Evolutionary conservation across 2,888 invertebrate species (phyloP).

Genomic region (Meganola albula): DNA sequence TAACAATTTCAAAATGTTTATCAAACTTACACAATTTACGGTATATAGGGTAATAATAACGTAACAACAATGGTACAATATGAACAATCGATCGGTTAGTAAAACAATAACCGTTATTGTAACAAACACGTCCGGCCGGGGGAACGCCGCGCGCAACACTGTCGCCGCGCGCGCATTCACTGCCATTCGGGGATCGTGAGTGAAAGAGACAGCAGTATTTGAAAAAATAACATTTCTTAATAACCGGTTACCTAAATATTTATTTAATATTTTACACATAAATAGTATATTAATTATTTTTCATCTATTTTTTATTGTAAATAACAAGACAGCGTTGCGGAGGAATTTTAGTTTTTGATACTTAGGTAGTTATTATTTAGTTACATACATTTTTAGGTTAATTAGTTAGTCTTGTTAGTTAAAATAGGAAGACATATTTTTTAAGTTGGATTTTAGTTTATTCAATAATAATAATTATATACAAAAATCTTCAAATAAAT

Average conservation of each 20-base stretch:
- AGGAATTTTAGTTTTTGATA: too few relatives aligned
- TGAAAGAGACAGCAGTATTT: too few relatives aligned
- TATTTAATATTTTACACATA: constrained; percentile 34
- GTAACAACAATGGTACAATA: constrained; percentile 44
- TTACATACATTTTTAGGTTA: too few relatives aligned
- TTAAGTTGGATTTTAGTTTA: too few relatives aligned
- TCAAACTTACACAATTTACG: constrained; percentile 27
- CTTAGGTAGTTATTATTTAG: too few relatives aligned
- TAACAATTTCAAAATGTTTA: too few relatives aligned
- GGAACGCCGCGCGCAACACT: constrained; percentile 44
- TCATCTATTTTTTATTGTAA: too few relatives aligned
- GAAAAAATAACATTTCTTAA: constrained; percentile 37
- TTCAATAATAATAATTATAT: too few relatives aligned
- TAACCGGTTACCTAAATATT: constrained; percentile 37
- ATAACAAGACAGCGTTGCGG: too few relatives aligned
- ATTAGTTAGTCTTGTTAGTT: too few relatives aligned
- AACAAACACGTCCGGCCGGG: constrained; percentile 40
- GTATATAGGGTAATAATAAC: constrained; percentile 15
- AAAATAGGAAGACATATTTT: too few relatives aligned
- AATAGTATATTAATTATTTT: constrained; percentile 24
- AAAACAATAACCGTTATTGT: constrained; percentile 47
- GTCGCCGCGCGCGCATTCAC: constrained; percentile 28
- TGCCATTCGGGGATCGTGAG: constrained; percentile 17
- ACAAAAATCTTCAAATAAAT: too few relatives aligned
- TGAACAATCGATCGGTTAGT: constrained; percentile 59